phyloP scores from a whole-genome alignment of 2,113 vertebrate genomes.

The Penelope pileata region DNA sequence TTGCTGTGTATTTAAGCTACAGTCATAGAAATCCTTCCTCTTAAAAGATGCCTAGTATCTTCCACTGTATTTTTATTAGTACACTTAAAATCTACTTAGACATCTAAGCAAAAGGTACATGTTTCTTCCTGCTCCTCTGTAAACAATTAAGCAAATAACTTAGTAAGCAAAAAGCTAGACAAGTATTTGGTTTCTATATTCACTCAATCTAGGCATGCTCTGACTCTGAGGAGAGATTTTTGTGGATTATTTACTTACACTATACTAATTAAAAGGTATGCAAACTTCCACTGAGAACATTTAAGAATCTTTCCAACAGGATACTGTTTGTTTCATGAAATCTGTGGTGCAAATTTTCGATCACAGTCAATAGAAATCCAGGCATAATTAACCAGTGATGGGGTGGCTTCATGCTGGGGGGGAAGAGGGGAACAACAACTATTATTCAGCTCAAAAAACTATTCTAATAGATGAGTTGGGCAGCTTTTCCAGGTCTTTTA shows the following conservation, averaged over 20 bases:
- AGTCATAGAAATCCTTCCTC: background rate
- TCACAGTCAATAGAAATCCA: background rate
- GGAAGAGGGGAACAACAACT: too few relatives aligned
- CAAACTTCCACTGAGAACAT: background rate
- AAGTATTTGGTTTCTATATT: slow-evolving; percentile 17
- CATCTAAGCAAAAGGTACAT: background rate
- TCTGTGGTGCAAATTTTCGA: background rate
- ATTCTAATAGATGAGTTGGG: background rate
- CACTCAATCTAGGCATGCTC: background rate
- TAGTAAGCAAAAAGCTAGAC: slow-evolving; percentile 1
- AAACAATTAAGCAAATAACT: slow-evolving; percentile 30
- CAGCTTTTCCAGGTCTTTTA: background rate
- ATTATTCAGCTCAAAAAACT: background rate
- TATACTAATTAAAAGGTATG: slow-evolving; percentile 11
- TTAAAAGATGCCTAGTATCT: background rate
- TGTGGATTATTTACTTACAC: background rate
- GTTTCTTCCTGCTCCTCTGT: background rate
- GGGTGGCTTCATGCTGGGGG: background rate
- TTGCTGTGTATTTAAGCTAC: background rate
- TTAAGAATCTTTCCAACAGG: background rate
- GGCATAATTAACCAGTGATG: background rate
- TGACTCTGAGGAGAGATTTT: background rate
- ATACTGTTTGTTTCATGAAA: background rate
- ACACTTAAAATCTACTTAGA: background rate
- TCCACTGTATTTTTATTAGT: background rate